Base-by-base conservation (phyloP, 2,888 invertebrate genomes). In the Schizotus pectinicornis region DNA sequence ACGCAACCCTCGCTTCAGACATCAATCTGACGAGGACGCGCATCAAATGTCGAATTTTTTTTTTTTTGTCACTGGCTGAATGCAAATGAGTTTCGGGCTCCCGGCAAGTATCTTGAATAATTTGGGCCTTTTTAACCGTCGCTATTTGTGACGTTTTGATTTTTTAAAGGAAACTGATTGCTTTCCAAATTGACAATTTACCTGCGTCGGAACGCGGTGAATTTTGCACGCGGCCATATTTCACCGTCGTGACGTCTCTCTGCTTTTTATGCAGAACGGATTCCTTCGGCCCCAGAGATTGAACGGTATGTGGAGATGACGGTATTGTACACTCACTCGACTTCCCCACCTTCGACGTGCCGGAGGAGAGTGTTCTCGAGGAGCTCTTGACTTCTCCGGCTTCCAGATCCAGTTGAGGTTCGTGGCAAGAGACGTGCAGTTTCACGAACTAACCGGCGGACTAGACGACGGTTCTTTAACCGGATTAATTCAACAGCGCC, bases 251-350 rank as follows among this genome's bases (percentile, higher is more conserved):
- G 47, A 22, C 22, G 22, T 22, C 22, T 22, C 22, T 30, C 41
- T 43, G 22, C 9, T 52, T 36, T 31, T 36, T 43, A 52, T 43
- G 42, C 51, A 36, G 35, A 36, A 30, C 51, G 51, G 32, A 52
- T 52, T 52, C 51, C 54, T 12, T 11, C 13, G 34, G 51, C 39
- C 47, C 55, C 35, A 45, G 51, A 60, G 56, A 53, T 62, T 56
- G 57, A 54, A 53, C 63, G 63, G 42, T 56, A 36, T 49, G 22
- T 22, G 22, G 45, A 58, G 58, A 61, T 50, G 56, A 55, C 65
- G 56, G 62, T 62, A 62, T 61, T 64, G 63, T 59, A 59, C 62
- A 66, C 52, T 65, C 63, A 63, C 48, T 52, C 42, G 58, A 61
- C 55, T 64, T 62, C 62, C 63, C 65, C 65, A 62, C 62, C 63